Base-by-base conservation (phyloP, 2,888 invertebrate species). In the Podabrus alpinus region DNA sequence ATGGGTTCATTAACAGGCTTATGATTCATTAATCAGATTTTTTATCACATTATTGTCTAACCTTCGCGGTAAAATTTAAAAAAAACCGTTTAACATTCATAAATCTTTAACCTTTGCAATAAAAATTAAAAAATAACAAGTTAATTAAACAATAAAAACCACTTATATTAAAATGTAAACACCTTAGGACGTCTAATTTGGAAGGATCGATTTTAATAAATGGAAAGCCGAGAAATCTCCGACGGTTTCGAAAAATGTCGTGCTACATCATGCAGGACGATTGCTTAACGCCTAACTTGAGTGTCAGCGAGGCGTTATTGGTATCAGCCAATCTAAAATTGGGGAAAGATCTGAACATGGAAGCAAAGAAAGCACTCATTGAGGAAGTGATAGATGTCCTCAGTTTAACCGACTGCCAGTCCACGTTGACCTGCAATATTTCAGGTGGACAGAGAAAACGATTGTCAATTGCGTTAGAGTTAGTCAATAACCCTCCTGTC, bases 181-280 rank as follows among this genome's bases (percentile, higher is more conserved):
- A 13, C 88, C 89, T 13, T 88, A 96, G 96, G 88, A 95, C 95
- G 66, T 93, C 94, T 75, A 94, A 95, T 84, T 89, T 97, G 19
- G 94, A 92, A 81, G 98, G 98, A 9, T 92, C 93, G 24, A 94
- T 97, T 77, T 88, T 93, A 73, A 95, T 98, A 82, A 97, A 97
- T 85, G 95, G 95, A 66, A 94, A 95, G 84, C 94, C 94, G 80
- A 89, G 97, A 71, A 96, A 96, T 87, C 89, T 96, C 62, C 90
- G 97, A 59, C 90, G 94, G 76, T 98, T 98, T 88, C 92, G 97
- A 29, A 97, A 97, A 86, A 92, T 97, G 88, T 97, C 97, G 13
- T 97, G 97, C 85, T 98, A 98, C 88, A 98, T 98, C 81, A 98
- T 98, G 97, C 98, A 98, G 86, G 96, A 96, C 83, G 96, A 96